Conservation (phyloP, 2,113 vertebrate species). For the Leiothrix lutea region DNA sequence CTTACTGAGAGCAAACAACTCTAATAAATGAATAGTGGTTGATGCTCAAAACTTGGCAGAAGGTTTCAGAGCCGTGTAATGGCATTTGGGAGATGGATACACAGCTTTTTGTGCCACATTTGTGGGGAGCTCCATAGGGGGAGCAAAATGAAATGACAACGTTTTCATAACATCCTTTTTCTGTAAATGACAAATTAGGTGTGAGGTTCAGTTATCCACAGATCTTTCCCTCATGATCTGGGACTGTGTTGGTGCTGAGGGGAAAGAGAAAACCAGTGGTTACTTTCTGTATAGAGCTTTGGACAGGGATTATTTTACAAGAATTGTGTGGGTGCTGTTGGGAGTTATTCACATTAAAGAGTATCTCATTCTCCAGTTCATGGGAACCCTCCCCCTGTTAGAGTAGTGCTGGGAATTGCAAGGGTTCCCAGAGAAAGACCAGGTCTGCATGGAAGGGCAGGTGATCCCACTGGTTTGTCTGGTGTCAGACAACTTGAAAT, state of each 20-base stretch:
- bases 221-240: neutral
- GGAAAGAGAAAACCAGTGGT: neutral
- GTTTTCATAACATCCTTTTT: neutral
- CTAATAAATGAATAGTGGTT: neutral
- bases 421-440: neutral
- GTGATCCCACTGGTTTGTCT: neutral
- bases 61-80: neutral
- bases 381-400: neutral
- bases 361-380: neutral
- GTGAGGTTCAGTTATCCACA: neutral
- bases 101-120: neutral
- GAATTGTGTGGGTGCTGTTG: neutral
- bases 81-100: neutral
- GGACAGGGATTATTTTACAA: neutral
- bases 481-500: accelerated
- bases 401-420: neutral
- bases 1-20: neutral
- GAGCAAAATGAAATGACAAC: neutral
- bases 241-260: neutral
- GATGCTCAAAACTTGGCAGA: neutral
- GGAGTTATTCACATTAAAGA: neutral
- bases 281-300: neutral
- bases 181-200: neutral
- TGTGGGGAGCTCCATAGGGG: neutral
- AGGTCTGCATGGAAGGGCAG: neutral